Evolutionary conservation across 1,140 invertebrate genomes (phyloP).

Genomic region (Megathymus violae): DNA sequence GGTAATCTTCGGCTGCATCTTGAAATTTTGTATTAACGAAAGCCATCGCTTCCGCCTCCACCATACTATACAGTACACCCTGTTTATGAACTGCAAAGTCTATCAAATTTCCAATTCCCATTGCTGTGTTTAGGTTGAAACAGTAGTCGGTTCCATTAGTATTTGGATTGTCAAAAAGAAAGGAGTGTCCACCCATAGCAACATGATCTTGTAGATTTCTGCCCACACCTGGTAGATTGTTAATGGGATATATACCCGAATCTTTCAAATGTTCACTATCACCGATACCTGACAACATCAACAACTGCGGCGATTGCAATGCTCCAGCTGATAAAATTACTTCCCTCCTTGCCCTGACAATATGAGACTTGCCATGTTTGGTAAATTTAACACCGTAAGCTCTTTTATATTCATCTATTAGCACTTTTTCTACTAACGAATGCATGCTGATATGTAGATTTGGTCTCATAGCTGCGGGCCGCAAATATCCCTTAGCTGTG

Average conservation of each 20-base stretch:
- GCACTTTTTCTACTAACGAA: conserved; percentile 86
- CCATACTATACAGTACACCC: conserved; percentile 87
- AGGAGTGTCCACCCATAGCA: conserved; percentile 86
- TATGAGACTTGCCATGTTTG: conserved; percentile 76
- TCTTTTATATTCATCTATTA: conserved; percentile 84
- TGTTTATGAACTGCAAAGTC: conserved; percentile 84
- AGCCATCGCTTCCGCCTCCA: conserved; percentile 89
- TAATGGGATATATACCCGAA: conserved; percentile 83
- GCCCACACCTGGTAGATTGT: conserved; percentile 90
- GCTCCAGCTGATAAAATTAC: conserved; percentile 90
- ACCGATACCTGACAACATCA: conserved; percentile 92
- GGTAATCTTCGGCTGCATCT: conserved; percentile 86
- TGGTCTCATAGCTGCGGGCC: conserved; percentile 86
- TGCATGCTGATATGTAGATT: conserved; percentile 90
- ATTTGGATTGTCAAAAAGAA: conserved; percentile 81
- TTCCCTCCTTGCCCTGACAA: conserved; percentile 85
- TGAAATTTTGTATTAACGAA: conserved; percentile 90
- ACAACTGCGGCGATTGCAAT: conserved; percentile 89
- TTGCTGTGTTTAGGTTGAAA: conserved; percentile 85
- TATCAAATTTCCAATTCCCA: conserved; percentile 82
- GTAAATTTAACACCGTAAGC: conserved; percentile 87
- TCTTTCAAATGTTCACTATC: conserved; percentile 86
- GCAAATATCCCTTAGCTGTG: conserved; percentile 91
- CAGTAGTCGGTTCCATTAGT: conserved; percentile 80
- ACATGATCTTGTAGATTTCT: conserved; percentile 92